A percentile compares a stretch with the other conserved stretches of the same genome.
Conservation (phyloP, 2,797 vertebrate genomes). For the Psittacula echo region DNA sequence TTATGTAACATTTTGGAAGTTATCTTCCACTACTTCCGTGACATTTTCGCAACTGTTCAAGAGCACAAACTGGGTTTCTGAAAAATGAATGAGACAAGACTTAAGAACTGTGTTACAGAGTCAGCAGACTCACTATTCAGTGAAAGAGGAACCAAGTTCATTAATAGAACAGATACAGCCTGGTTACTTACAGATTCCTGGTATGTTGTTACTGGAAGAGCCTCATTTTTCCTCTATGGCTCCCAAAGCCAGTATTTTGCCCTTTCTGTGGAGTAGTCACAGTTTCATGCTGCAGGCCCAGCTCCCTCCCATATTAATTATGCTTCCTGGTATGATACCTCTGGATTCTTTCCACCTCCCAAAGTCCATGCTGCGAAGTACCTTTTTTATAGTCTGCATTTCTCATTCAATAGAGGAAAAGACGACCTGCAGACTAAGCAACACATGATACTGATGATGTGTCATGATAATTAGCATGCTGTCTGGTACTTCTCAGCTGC, state of each 20-base stretch:
- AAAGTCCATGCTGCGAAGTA: background rate
- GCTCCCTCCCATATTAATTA: background rate
- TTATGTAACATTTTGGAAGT: background rate
- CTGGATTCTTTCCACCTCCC: background rate
- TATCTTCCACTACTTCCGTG: background rate
- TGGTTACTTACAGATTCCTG: background rate
- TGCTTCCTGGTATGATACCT: background rate
- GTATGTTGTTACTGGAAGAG: background rate
- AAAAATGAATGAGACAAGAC: background rate
- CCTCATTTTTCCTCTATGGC: background rate
- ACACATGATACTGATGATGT: background rate
- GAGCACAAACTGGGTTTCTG: background rate
- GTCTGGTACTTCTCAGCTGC: background rate
- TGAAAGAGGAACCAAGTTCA: background rate
- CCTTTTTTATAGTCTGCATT: background rate
- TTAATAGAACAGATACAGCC: background rate
- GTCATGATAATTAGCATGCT: background rate
- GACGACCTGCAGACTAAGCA: background rate
- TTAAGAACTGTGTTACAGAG: background rate
- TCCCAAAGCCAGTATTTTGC: background rate
- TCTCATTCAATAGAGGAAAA: background rate
- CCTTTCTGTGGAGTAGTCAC: background rate
- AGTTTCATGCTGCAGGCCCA: background rate
- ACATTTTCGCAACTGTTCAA: background rate
- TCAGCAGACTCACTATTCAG: background rate